These are phyloP conservation scores for Petrocephalus microphthalmus DNA, from an alignment of 2,113 vertebrate species.

Conservation along the genomic window DNA sequence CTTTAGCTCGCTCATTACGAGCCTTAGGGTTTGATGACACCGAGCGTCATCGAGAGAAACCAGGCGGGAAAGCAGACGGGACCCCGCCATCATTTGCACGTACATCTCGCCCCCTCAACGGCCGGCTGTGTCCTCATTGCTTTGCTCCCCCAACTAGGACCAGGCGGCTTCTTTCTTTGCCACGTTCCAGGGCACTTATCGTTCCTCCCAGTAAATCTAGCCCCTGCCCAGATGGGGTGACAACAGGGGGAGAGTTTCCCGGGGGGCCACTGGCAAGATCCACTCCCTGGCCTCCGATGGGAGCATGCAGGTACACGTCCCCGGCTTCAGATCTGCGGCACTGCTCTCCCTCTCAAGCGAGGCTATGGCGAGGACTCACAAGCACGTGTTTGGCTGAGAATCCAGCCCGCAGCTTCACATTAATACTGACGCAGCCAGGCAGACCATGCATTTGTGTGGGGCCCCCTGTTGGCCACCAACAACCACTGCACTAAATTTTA, in stretches of 20 bases:
- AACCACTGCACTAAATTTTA: neutral
- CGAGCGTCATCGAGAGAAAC: neutral
- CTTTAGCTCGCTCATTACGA: neutral
- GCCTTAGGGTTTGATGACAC: neutral
- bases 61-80: neutral
- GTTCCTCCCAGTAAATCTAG: slow-evolving; percentile 52
- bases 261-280: slow-evolving; percentile 42
- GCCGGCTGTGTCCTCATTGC: neutral
- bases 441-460: neutral
- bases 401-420: neutral
- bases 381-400: neutral
- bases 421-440: neutral
- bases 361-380: neutral
- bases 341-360: neutral
- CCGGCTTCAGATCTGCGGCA: slow-evolving; percentile 30
- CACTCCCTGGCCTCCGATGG: slow-evolving; percentile 41
- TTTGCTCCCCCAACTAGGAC: slow-evolving; percentile 36
- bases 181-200: slow-evolving; percentile 41
- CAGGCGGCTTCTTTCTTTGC: slow-evolving; percentile 49
- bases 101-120: neutral
- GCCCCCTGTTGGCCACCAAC: neutral
- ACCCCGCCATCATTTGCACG: neutral
- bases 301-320: slow-evolving; percentile 57
- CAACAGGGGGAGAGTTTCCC: slow-evolving; percentile 40
- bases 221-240: slow-evolving; percentile 41